Evolutionary conservation across 2,797 vertebrate genomes (phyloP).

Genomic region (Muscicapa comitata): DNA sequence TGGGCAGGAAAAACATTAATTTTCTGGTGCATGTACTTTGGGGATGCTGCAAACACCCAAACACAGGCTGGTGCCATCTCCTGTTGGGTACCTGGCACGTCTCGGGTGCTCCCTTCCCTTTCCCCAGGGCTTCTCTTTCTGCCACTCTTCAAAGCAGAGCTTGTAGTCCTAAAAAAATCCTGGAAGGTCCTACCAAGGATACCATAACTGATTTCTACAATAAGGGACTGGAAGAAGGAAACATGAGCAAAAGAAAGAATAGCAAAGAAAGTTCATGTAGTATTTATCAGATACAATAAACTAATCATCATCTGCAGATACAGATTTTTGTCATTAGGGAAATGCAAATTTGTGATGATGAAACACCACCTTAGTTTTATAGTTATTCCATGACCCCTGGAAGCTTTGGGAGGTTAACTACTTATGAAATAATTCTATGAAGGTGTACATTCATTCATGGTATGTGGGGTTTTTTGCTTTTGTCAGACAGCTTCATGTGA

Average conservation of each 20-base stretch:
- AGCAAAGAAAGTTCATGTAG: not conserved
- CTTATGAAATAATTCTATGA: not conserved
- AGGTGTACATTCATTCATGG: not conserved
- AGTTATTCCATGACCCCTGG: not conserved
- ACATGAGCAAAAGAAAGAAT: not conserved
- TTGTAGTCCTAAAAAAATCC: not conserved
- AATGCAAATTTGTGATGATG: not conserved
- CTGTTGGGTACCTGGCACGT: fast-evolving
- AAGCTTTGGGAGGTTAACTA: not conserved
- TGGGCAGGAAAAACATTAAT: not conserved
- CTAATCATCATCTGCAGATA: not conserved
- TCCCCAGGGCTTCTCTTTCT: not conserved
- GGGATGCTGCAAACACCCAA: not conserved
- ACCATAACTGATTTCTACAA: not conserved
- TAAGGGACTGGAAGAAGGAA: not conserved
- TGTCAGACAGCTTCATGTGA: not conserved
- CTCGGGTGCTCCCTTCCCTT: not conserved
- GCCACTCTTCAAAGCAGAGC: not conserved
- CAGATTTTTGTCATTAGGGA: not conserved
- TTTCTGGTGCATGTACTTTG: not conserved
- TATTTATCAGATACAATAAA: not conserved
- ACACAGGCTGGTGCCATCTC: not conserved
- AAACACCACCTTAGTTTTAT: not conserved
- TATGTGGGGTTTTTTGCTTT: not conserved
- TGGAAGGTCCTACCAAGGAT: not conserved